Percentiles rank a stretch among this genome's conserved stretches.
phyloP scores from a whole-genome alignment of 2,888 invertebrate genomes.

The Drosophila anomalata region DNA sequence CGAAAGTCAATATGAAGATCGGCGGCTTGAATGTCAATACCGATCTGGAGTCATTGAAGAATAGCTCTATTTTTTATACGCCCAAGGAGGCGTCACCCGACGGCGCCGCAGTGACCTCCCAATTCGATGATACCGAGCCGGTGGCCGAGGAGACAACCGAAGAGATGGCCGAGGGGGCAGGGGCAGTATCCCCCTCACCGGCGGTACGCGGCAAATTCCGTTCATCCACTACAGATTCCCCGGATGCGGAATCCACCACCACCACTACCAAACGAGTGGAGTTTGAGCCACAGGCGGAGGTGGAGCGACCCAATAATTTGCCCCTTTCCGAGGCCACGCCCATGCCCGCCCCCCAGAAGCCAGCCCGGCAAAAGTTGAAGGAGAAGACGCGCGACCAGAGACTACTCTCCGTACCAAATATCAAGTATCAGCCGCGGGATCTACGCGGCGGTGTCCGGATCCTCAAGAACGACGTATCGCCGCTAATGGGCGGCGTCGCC shows the following conservation, averaged over 20 bases:
- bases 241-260: slow-evolving; percentile 26
- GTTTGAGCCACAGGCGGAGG: slow-evolving; percentile 81
- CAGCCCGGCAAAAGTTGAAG: slow-evolving; percentile 85
- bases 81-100: slow-evolving; percentile 78
- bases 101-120: slow-evolving; percentile 32
- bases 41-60: slow-evolving; percentile 84
- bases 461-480: slow-evolving; percentile 82
- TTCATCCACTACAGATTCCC: slow-evolving; percentile 36
- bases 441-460: slow-evolving; percentile 74
- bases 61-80: slow-evolving; percentile 81
- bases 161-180: slow-evolving; percentile 22
- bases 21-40: slow-evolving; percentile 73
- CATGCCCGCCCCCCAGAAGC: slow-evolving; percentile 85
- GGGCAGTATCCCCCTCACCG: slow-evolving; percentile 12
- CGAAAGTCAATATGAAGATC: slow-evolving; percentile 87
- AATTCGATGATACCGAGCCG: slow-evolving; percentile 46
- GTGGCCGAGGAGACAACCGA: slow-evolving; percentile 47
- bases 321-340: slow-evolving; percentile 50
- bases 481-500: slow-evolving; percentile 86
- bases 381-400: slow-evolving; percentile 86
- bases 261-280: slow-evolving; percentile 79
- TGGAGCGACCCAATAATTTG: slow-evolving; percentile 87
- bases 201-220: slow-evolving; percentile 39
- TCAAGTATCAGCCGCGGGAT: slow-evolving; percentile 86
- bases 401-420: slow-evolving; percentile 91